Evolutionary conservation across 2,113 vertebrate species (phyloP).

Genomic region (Odontesthes bonariensis): DNA sequence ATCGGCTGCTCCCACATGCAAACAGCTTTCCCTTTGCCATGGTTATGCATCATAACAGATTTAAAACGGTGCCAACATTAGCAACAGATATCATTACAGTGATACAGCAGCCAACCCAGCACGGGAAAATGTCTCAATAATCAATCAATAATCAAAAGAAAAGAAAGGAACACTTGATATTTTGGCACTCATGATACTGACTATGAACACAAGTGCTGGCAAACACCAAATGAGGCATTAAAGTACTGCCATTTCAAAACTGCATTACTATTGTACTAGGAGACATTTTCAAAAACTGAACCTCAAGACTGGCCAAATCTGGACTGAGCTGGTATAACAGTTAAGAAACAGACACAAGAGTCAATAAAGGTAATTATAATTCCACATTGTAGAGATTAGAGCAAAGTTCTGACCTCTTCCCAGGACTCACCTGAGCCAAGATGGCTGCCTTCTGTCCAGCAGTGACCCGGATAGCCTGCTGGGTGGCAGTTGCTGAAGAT

Average conservation of each 20-base stretch:
- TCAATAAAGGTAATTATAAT: not conserved
- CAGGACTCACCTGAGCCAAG: slow-evolving; percentile 89
- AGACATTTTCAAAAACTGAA: slow-evolving; percentile 1
- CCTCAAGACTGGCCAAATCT: not conserved
- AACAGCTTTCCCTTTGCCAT: no score
- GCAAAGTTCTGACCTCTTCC: not conserved
- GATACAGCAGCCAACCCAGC: no score
- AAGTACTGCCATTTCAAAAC: not conserved
- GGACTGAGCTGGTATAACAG: not conserved
- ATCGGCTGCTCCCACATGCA: no score
- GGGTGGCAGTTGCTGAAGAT: slow-evolving; percentile 85
- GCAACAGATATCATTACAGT: no score
- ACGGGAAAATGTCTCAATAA: not conserved
- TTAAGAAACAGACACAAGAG: slow-evolving; percentile 5
- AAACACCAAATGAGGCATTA: not conserved
- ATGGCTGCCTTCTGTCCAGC: slow-evolving; percentile 95
- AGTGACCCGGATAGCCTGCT: slow-evolving; percentile 92
- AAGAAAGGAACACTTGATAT: not conserved
- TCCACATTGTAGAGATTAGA: not conserved
- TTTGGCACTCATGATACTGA: not conserved
- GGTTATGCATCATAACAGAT: no score
- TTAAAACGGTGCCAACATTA: no score
- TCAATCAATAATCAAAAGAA: not conserved
- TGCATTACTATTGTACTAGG: not conserved
- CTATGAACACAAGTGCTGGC: not conserved